Base-by-base conservation (phyloP, 2,113 vertebrate species). In the Perognathus longimembris region DNA sequence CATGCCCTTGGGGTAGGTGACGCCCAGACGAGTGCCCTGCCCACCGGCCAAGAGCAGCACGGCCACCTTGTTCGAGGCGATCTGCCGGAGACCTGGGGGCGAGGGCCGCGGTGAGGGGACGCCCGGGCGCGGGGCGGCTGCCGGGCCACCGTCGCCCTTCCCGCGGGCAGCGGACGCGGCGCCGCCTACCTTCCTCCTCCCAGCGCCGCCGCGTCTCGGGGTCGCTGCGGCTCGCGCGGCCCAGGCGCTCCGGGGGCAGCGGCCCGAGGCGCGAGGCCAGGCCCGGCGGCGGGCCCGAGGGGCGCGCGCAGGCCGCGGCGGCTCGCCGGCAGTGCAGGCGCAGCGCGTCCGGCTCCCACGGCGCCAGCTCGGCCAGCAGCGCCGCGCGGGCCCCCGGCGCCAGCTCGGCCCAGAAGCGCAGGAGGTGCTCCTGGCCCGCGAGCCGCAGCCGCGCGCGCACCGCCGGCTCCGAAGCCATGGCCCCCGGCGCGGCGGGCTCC, bases 1-100 rank as follows among this genome's bases (percentile, higher is more conserved):
- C 99, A 99, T 99, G 89, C 99, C 99, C 97, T 99, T 99, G 22
- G 99, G 99, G 85, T 99, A 99, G 28, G 97, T 95, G 85, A 99
- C 99, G 0, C 99, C 99, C 2, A 99, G 98, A 10, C 99, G 98
- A 0, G 99, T 99, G 71, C 99, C 99, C 97, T 99, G 99, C 50
- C 99, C 99, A 0, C 99, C 99, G 0, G 99, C 99, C 96, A 99
- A 97, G 2, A 99, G 98, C 93, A 99, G 97, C 45, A 99, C 99
- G 0, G 99, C 99, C 88, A 99, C 99, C 74, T 98, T 98, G 94
- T 97, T 98, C 97, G 98, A 84, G 0, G 99, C 98, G 93, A 99
- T 99, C 94, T 99, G 98, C 84, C 97, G 93, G 83, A 99, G 97
- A 34, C 99, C 99, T 99, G 97, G 57, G 45, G 78, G 26, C 7